These are phyloP conservation scores for Silurus meridionalis DNA, from an alignment of 2,113 vertebrate genomes.

Conservation along the genomic window DNA sequence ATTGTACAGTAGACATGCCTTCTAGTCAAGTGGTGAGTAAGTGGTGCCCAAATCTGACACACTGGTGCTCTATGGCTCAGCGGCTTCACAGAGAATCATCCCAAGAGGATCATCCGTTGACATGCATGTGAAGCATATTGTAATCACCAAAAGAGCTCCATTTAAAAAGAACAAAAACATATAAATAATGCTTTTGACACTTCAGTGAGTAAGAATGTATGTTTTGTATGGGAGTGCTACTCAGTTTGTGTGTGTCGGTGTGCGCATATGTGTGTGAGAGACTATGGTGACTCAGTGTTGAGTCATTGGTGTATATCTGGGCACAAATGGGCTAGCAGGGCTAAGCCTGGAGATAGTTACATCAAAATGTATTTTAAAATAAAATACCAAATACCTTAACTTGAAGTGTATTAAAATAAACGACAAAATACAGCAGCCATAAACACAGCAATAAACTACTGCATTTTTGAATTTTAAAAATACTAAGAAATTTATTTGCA, in stretches of 20 bases:
- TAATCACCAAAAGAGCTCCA: conserved; percentile 51
- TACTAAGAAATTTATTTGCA: too few relatives aligned
- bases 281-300: conserved; percentile 4
- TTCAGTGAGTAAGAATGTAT: conserved; percentile 7
- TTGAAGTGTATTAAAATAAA: too few relatives aligned
- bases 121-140: conserved; percentile 39
- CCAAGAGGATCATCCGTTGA: conserved; percentile 36
- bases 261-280: neutral
- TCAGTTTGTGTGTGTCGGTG: conserved; percentile 3
- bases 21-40: conserved; percentile 11
- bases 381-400: too few relatives aligned
- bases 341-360: neutral
- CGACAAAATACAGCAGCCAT: too few relatives aligned
- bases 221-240: neutral
- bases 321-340: neutral
- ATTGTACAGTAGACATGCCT: neutral
- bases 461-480: too few relatives aligned
- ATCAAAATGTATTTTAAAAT: too few relatives aligned
- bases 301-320: neutral
- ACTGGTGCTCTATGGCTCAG: neutral
- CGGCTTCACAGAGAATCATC: conserved; percentile 14
- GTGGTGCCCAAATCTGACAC: neutral
- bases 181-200: conserved; percentile 42
- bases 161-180: conserved; percentile 40
- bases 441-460: too few relatives aligned